Evolutionary conservation across 2,113 vertebrate genomes (phyloP).

Genomic region (Macaca nemestrina): DNA sequence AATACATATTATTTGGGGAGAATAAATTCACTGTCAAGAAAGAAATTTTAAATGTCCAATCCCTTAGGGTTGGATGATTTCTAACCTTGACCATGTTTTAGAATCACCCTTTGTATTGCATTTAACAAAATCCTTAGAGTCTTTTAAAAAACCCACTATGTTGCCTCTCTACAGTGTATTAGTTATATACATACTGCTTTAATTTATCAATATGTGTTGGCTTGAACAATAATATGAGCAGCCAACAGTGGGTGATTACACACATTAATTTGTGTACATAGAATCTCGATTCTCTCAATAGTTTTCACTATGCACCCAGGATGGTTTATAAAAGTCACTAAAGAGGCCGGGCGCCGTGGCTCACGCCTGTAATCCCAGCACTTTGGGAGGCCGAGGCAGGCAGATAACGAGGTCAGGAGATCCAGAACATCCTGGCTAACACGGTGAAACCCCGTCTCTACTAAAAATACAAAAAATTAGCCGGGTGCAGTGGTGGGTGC

Average conservation of each 20-base stretch:
- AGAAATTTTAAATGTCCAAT: not conserved
- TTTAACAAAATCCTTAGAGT: constrained; percentile 14
- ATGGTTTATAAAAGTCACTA: constrained; percentile 26
- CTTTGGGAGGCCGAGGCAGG: too few relatives aligned
- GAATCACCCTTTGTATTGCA: not conserved
- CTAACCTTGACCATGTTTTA: not conserved
- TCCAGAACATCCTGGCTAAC: too few relatives aligned
- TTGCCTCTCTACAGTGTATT: not conserved
- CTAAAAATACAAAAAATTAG: too few relatives aligned
- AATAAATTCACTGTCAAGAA: not conserved
- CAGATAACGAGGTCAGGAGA: too few relatives aligned
- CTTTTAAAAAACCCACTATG: not conserved
- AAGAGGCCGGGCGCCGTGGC: not conserved
- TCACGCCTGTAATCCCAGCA: too few relatives aligned
- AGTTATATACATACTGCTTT: not conserved
- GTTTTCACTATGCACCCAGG: not conserved
- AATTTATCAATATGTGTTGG: not conserved
- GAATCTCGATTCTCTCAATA: not conserved
- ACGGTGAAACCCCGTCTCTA: too few relatives aligned
- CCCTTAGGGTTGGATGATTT: not conserved
- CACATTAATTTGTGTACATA: constrained; percentile 30
- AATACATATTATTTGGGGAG: not conserved
- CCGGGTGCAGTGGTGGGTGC: accelerated
- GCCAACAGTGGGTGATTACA: not conserved
- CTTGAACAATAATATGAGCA: not conserved